Conservation (phyloP, 2,113 vertebrate species). For the Crotophaga sulcirostris region DNA sequence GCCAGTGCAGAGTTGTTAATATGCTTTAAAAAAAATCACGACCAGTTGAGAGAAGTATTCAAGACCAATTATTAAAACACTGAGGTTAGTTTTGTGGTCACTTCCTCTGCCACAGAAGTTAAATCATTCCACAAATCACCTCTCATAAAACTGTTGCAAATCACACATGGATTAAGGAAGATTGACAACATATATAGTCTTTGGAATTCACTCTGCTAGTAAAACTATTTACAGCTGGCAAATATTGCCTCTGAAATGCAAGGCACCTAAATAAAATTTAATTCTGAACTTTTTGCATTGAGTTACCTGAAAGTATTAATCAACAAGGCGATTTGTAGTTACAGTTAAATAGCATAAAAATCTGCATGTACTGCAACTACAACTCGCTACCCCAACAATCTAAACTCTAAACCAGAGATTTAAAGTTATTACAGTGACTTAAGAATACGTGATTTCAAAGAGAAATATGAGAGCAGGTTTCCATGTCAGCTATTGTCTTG, state of each 20-base stretch:
- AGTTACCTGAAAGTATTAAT: not conserved
- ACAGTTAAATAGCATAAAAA: not conserved
- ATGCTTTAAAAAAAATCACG: not conserved
- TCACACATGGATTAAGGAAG: not conserved
- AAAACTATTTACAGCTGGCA: not conserved
- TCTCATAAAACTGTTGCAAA: not conserved
- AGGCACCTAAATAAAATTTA: not conserved
- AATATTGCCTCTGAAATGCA: not conserved
- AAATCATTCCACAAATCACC: not conserved
- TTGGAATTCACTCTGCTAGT: not conserved
- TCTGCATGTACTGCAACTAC: not conserved
- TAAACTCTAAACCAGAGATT: not conserved
- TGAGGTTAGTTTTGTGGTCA: not conserved
- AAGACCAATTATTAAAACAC: not conserved
- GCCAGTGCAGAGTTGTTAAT: not conserved
- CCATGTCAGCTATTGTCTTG: not conserved
- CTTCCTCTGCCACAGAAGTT: not conserved
- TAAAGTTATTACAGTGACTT: not conserved
- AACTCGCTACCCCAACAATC: not conserved
- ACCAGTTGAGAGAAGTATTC: not conserved
- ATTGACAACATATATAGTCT: not conserved
- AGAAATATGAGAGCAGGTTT: not conserved
- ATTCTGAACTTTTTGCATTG: not conserved
- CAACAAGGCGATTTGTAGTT: not conserved
- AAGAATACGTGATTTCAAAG: not conserved